Conservation (phyloP, 2,113 vertebrate genomes). For the Aegotheles bennettii region DNA sequence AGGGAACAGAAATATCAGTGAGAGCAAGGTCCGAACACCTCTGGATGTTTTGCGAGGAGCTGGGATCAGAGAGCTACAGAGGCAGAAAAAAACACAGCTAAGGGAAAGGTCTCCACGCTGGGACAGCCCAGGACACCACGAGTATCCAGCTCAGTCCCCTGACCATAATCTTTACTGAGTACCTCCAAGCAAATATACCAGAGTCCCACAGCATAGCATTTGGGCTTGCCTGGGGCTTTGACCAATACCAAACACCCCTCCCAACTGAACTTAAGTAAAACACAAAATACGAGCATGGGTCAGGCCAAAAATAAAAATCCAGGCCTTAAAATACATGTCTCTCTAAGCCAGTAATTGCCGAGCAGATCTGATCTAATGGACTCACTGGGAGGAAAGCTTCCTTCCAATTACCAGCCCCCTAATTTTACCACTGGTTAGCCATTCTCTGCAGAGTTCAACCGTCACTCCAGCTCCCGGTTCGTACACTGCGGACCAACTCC, state of each 20-base stretch:
- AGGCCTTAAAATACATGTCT: not conserved
- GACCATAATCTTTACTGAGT: not conserved
- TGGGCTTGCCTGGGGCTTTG: fast-evolving
- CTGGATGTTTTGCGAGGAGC: not conserved
- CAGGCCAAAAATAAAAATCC: not conserved
- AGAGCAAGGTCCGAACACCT: not conserved
- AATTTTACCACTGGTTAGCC: not conserved
- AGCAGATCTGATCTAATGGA: not conserved
- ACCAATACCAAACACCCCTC: not conserved
- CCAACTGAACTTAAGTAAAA: not conserved
- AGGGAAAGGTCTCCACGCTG: not conserved
- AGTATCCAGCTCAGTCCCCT: not conserved
- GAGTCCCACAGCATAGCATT: not conserved
- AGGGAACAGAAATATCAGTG: not conserved
- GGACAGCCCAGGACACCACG: fast-evolving
- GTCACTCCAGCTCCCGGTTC: not conserved
- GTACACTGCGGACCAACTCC: not conserved
- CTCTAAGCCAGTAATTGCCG: not conserved
- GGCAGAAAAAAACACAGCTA: fast-evolving
- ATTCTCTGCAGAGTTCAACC: not conserved
- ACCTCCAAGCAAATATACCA: not conserved
- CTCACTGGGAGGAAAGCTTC: not conserved
- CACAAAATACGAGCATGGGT: fast-evolving
- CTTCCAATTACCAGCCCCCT: not conserved
- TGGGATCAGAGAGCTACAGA: not conserved